Evolutionary conservation across 2,888 invertebrate genomes (phyloP).

Genomic region (Ophion obscuratus): DNA sequence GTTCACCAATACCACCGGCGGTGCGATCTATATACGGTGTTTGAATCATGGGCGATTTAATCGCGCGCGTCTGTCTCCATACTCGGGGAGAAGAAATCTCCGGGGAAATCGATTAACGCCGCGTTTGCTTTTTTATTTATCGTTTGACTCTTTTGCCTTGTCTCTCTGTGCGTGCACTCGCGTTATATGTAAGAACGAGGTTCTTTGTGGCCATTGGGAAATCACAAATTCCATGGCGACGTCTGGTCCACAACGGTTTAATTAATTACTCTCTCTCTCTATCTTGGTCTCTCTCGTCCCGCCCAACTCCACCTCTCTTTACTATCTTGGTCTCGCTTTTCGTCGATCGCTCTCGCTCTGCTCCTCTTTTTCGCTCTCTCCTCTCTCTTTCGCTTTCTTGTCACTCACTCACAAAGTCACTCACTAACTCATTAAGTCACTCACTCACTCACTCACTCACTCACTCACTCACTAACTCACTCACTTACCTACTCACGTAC

Average conservation of each 20-base stretch:
- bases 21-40: constrained; percentile 4
- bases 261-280: constrained; percentile 6
- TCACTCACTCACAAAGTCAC: no score
- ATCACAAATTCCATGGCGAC: constrained; percentile 28
- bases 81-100: constrained; percentile 17
- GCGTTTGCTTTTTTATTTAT: neutral
- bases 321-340: neutral
- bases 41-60: constrained; percentile 25
- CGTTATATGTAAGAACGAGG: neutral
- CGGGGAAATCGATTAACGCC: constrained; percentile 38
- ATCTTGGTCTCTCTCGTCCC: neutral
- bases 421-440: no score
- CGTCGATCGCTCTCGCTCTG: neutral
- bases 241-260: constrained; percentile 5
- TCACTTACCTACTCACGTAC: no score
- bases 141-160: neutral
- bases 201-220: constrained; percentile 21
- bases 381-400: no score
- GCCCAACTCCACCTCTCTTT: neutral
- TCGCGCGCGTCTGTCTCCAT: constrained; percentile 14
- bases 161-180: neutral
- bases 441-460: no score
- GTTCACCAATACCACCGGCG: constrained; percentile 20
- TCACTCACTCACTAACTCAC: no score
- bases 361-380: neutral